Evolutionary conservation across 2,888 invertebrate species (phyloP), one percentile per base, ranked within the genome.

Genomic region (Thera obeliscata): DNA sequence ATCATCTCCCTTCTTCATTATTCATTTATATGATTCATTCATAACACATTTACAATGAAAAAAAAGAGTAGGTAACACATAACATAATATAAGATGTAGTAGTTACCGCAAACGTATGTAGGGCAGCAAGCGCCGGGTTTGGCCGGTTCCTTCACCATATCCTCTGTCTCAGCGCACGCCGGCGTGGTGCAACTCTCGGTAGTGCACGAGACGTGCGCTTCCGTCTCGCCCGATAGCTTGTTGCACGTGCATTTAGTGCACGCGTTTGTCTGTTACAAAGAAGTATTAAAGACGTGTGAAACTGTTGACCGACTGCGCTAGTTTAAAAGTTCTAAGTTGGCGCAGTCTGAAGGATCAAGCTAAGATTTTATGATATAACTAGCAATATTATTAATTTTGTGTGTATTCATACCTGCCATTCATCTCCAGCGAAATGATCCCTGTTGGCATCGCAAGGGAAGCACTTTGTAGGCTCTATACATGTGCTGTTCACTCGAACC

Each of bases 161-260:
- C 89, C 49, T 95, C 88, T 0, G 93, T 87, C 50, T 84, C 89
- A 57, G 90, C 93, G 72, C 96, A 96, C 63, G 94, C 93, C 48
- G 96, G 95, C 77, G 95, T 95, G 7, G 94, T 87, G 93, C 94
- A 76, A 89, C 94, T 81, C 95, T 94, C 94, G 38, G 94, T 94
- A n/a, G 95, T 94, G 83, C 97, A 97, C 59, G 94, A 87, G 36
- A 96, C 94, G 71, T 74, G 95, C 91, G 83, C 92, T 61, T 71
- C 74, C 68, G 74, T 71, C 57, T 78, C 78, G 0, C 72, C 78
- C 0, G 79, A 0, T n/a, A 83, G 72, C 60, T 86, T 90, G 63
- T 93, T 93, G 83, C 98, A 98, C 41, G 93, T 89, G 81, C 98
- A 98, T 33, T 89, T 94, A 0, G 96, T 97, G 82, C 98, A 98